Evolutionary conservation across 2,797 vertebrate species (phyloP).

Genomic region (Knipowitschia caucasica): DNA sequence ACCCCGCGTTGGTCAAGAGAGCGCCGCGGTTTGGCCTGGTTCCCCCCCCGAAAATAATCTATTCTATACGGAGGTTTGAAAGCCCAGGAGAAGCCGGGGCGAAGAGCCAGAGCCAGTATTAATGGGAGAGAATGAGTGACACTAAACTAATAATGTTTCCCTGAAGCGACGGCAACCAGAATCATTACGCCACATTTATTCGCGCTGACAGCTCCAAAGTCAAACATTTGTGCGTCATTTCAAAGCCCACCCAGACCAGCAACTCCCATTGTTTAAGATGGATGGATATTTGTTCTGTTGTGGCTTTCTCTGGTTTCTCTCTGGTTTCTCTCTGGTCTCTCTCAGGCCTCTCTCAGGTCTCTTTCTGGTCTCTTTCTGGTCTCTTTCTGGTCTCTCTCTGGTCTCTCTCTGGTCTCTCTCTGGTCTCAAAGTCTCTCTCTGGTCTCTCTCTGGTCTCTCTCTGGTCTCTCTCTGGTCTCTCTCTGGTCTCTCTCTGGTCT

Average conservation of each 20-base stretch:
- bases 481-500: too few species aligned
- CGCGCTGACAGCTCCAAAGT: constrained; percentile 6
- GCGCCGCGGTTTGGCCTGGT: neutral
- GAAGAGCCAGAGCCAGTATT: neutral
- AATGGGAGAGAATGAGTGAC: constrained; percentile 2
- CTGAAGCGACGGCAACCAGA: neutral
- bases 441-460: too few species aligned
- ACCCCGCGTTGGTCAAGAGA: neutral
- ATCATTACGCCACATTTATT: neutral
- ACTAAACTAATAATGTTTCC: constrained; percentile 7
- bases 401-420: too few species aligned
- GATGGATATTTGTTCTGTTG: neutral
- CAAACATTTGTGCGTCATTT: constrained; percentile 7
- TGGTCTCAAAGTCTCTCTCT: too few species aligned
- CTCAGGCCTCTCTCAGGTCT: too few species aligned
- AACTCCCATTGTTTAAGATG: neutral
- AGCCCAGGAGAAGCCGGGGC: constrained; percentile 2
- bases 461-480: too few species aligned
- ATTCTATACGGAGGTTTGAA: neutral
- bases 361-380: too few species aligned
- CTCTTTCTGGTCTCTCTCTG: too few species aligned
- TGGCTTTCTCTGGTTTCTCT: neutral
- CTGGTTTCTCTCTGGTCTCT: too few species aligned
- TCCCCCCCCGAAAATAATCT: neutral
- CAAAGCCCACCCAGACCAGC: neutral